These are phyloP conservation scores for Mimumesa dahlbomi DNA, from an alignment of 2,888 invertebrate genomes.

Conservation along the genomic window DNA sequence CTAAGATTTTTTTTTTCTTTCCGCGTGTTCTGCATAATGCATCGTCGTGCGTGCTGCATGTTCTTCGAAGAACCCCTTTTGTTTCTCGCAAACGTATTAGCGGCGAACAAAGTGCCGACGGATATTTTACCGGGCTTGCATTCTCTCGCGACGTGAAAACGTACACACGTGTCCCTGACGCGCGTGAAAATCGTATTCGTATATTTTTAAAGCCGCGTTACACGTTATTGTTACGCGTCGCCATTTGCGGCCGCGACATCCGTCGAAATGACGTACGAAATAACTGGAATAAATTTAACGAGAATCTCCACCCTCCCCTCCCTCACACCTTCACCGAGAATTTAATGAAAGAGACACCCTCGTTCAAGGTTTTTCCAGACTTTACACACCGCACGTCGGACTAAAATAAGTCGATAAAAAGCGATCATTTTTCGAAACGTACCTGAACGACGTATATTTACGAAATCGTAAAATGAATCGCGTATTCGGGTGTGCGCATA, in stretches of 20 bases:
- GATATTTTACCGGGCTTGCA: slow-evolving; percentile 43
- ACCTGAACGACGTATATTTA: too few relatives aligned
- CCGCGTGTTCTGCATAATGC: slow-evolving; percentile 46
- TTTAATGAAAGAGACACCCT: background rate
- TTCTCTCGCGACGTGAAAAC: slow-evolving; percentile 23
- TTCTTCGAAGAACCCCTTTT: too few relatives aligned
- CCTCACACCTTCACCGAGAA: background rate
- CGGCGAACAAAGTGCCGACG: slow-evolving; percentile 59
- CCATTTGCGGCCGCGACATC: slow-evolving; percentile 18
- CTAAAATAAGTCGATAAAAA: too few relatives aligned
- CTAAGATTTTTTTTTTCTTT: slow-evolving; percentile 1
- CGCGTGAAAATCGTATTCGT: slow-evolving; percentile 27
- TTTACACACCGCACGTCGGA: too few relatives aligned
- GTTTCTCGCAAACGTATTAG: slow-evolving; percentile 39
- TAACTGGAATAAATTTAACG: slow-evolving; percentile 8
- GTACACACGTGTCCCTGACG: slow-evolving; percentile 10
- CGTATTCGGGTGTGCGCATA: too few relatives aligned
- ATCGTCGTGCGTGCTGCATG: slow-evolving; percentile 17
- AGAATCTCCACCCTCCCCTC: too few relatives aligned
- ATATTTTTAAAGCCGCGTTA: slow-evolving; percentile 41
- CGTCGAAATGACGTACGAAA: slow-evolving; percentile 17
- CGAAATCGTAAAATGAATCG: too few relatives aligned
- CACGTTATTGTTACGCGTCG: slow-evolving; percentile 34
- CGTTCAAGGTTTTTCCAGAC: too few relatives aligned
- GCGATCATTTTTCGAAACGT: too few relatives aligned